Percentiles rank a stretch among this genome's conserved stretches.
Conservation (phyloP, 1,140 invertebrate species). For the Macrobrachium nipponense region DNA sequence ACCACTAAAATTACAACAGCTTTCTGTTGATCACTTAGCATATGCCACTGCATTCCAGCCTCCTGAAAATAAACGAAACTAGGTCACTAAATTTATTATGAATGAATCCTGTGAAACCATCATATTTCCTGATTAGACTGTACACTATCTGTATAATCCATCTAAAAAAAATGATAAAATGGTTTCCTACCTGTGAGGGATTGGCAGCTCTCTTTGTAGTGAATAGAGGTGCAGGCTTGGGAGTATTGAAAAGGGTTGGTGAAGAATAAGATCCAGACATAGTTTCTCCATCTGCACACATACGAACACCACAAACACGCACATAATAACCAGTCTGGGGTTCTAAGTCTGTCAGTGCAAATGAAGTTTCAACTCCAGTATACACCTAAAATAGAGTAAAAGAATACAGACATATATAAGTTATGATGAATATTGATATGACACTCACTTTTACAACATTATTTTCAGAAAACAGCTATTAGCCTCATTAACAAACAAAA, state of each 20-base stretch:
- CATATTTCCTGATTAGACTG: too few relatives aligned
- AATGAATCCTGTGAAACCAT: neutral
- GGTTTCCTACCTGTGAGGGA: constrained; percentile 64
- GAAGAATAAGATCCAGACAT: constrained; percentile 77
- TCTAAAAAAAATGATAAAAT: constrained; percentile 30
- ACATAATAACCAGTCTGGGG: constrained; percentile 79
- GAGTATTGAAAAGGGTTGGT: constrained; percentile 73
- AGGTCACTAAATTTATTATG: neutral
- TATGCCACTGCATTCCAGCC: constrained; percentile 68
- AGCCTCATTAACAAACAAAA: neutral
- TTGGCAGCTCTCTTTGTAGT: constrained; percentile 63
- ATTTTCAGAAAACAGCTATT: neutral
- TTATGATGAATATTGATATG: neutral
- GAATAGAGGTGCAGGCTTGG: constrained; percentile 63
- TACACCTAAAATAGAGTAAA: constrained; percentile 75
- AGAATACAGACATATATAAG: neutral
- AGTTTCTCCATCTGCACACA: constrained; percentile 71
- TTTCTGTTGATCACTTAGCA: constrained; percentile 76
- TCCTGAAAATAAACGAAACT: constrained; percentile 61
- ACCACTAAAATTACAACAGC: constrained; percentile 75
- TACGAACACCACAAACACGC: constrained; percentile 79
- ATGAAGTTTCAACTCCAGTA: constrained; percentile 76
- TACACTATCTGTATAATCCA: too few relatives aligned
- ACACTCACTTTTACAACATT: neutral
- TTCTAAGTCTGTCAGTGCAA: constrained; percentile 76